Conservation (phyloP, 2,888 invertebrate species). For the Pollenia amentaria region DNA sequence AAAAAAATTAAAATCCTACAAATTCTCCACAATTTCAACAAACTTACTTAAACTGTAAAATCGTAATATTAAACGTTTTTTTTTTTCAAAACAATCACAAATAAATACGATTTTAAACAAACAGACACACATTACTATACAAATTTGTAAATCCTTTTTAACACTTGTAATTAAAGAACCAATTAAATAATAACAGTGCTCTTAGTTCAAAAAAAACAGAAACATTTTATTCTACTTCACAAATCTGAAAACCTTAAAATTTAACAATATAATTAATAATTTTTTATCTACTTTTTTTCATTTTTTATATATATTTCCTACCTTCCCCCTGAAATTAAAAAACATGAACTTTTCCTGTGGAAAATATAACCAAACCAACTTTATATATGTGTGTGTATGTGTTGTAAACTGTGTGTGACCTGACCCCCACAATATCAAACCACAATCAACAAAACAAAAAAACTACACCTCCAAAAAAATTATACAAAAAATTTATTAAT, state of each 20-base stretch:
- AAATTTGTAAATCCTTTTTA: too few relatives aligned
- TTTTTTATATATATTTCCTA: slow-evolving; percentile 37
- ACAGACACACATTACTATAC: too few relatives aligned
- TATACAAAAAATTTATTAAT: neutral
- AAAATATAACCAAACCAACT: slow-evolving; percentile 17
- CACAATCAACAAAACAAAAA: slow-evolving; percentile 17
- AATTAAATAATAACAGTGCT: too few relatives aligned
- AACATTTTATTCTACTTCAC: too few relatives aligned
- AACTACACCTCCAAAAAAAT: slow-evolving; percentile 22
- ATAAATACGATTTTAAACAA: too few relatives aligned
- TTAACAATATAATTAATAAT: slow-evolving; percentile 22
- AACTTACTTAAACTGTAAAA: slow-evolving; percentile 11
- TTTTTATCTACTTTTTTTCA: slow-evolving; percentile 49
- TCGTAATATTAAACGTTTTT: neutral
- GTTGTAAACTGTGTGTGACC: slow-evolving; percentile 63
- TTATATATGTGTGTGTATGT: slow-evolving; percentile 37
- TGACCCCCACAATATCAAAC: slow-evolving; percentile 13
- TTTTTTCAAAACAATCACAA: too few relatives aligned
- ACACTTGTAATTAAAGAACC: too few relatives aligned
- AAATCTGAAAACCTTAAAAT: neutral
- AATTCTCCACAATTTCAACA: slow-evolving; percentile 77
- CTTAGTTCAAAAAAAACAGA: too few relatives aligned
- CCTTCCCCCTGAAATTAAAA: slow-evolving; percentile 6
- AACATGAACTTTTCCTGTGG: slow-evolving; percentile 21
- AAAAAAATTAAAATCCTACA: slow-evolving; percentile 75